Conservation (phyloP, 2,888 invertebrate species). For the Lepidonotus clava region DNA sequence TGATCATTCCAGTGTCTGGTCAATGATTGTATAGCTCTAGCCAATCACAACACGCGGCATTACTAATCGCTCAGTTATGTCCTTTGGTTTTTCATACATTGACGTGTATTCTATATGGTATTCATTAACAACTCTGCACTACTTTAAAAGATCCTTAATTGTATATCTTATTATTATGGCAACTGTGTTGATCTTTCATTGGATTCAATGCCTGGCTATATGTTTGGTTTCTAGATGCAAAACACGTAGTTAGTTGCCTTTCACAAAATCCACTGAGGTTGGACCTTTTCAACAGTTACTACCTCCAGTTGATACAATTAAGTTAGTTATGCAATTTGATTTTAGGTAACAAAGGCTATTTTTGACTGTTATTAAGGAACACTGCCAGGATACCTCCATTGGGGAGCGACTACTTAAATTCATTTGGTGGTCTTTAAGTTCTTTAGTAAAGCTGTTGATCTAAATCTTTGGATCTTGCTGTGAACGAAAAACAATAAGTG, state of each 20-base stretch:
- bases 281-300: not conserved
- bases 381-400: no score
- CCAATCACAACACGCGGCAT: not conserved
- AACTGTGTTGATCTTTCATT: slow-evolving; percentile 5
- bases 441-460: no score
- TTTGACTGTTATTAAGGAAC: no score
- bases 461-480: no score
- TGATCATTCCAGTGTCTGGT: no score
- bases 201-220: slow-evolving; percentile 17
- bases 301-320: not conserved
- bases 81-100: not conserved
- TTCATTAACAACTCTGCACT: not conserved
- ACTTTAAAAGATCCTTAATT: not conserved
- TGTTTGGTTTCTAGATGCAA: slow-evolving; percentile 7
- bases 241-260: slow-evolving; percentile 32
- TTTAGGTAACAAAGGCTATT: no score
- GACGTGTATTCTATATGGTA: not conserved
- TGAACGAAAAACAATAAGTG: slow-evolving; percentile 4
- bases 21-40: no score
- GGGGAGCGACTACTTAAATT: no score
- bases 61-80: not conserved
- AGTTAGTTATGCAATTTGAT: no score
- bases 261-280: slow-evolving; percentile 6
- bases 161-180: not conserved
- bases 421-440: no score